phyloP scores from a whole-genome alignment of 2,888 invertebrate species.

The Acanthosepion esculentum region DNA sequence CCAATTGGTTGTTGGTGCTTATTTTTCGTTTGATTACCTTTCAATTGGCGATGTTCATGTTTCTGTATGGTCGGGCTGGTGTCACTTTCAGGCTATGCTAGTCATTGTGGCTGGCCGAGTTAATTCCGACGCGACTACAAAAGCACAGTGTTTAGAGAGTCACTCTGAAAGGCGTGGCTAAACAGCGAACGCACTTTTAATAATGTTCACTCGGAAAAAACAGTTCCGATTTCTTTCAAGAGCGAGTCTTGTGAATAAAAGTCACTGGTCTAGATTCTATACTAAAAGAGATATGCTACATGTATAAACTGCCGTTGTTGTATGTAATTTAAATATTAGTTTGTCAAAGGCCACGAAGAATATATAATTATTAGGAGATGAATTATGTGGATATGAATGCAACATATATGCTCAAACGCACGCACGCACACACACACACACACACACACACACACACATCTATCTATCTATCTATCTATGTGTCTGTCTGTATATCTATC shows the following conservation, averaged over 20 bases:
- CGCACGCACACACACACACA: no score
- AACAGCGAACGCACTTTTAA: not conserved
- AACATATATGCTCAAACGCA: no score
- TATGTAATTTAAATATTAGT: no score
- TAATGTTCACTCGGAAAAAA: not conserved
- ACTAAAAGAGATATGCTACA: no score
- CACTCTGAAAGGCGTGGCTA: not conserved
- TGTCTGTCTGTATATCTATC: no score
- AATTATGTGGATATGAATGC: no score
- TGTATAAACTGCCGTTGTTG: no score
- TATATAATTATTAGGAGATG: no score
- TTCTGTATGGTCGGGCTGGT: not conserved
- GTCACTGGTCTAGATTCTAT: no score
- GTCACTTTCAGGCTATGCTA: not conserved
- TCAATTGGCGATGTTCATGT: not conserved
- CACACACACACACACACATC: no score
- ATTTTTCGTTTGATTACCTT: not conserved
- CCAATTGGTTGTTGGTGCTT: not conserved
- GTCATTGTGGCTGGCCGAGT: not conserved
- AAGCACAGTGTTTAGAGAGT: not conserved
- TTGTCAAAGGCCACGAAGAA: no score
- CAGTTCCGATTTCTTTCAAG: not conserved
- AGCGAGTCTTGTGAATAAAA: not conserved
- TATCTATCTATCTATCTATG: no score
- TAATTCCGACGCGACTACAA: not conserved